Base-by-base conservation (phyloP, 2,113 vertebrate species). In the Poeciliopsis occidentalis region DNA sequence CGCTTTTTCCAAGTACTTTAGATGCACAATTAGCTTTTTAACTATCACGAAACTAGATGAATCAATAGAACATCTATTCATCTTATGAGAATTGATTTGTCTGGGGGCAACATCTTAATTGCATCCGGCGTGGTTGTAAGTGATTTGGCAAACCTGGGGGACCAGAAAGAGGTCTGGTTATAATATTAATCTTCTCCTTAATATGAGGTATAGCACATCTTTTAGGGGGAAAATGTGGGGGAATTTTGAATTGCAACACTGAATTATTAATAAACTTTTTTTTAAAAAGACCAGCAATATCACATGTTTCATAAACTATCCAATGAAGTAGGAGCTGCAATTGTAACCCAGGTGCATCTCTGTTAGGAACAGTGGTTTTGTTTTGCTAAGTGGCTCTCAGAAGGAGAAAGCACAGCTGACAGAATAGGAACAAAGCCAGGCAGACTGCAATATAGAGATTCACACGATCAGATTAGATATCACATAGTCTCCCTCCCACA, bases 381-480 rank as follows among this genome's bases (percentile, higher is more conserved):
- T 84, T 82, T 76, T 71, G 66, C 31, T 62, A 83, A 71, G 83
- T 60, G 32, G 71, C 22, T 44, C 64, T 31, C 65, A 67, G 69
- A 83, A 69, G 75, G 69, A 75, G 67, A 85, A 81, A 64, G 69
- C 75, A 71, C 81, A 85, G 66, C 77, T 80, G 78, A 64, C 77
- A 65, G 41, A 78, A 81, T 84, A 74, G 68, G 72, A 86, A 65
- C 65, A 47, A 78, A 82, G 75, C 85, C 81, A 71, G 30, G 34
- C 24, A 69, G 76, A 69, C 74, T 51, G 79, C 70, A 86, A 87
- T 76, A 54, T 67, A 78, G 71, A 88, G 80, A 88, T 79, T 80
- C 80, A 44, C 74, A 80, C 3, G 64, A 88, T 90, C 79, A 86
- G 82, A 85, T 87, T 71, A 83, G 69, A 73, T 81, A 83, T 86